These are phyloP conservation scores for Zaprionus lachaisei DNA, from an alignment of 1,140 invertebrate genomes.

Conservation along the genomic window DNA sequence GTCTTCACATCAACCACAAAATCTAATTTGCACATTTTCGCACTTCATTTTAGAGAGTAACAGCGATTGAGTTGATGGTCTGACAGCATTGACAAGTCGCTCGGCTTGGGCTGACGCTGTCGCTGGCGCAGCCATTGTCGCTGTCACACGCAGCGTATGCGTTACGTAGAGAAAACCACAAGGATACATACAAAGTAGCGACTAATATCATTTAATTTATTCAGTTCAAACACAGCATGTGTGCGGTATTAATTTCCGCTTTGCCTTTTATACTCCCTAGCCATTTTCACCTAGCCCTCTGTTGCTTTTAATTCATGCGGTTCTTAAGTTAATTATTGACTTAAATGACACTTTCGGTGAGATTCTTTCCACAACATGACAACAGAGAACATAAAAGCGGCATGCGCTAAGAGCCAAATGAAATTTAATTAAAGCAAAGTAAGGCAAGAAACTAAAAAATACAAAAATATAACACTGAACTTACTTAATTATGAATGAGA, in stretches of 20 bases:
- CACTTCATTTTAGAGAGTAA: conserved; percentile 53
- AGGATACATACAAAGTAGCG: conserved; percentile 54
- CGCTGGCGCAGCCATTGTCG: conserved; percentile 8
- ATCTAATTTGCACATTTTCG: conserved; percentile 72
- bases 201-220: conserved; percentile 72
- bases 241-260: conserved; percentile 60
- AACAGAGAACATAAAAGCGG: conserved; percentile 11
- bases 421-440: conserved; percentile 23
- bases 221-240: conserved; percentile 38
- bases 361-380: conserved; percentile 2
- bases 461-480: background rate
- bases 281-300: conserved; percentile 19
- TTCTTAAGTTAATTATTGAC: conserved; percentile 62
- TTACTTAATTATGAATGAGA: background rate
- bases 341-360: conserved; percentile 29
- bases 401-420: background rate
- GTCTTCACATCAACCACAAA: conserved; percentile 43
- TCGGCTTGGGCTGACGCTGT: conserved; percentile 7
- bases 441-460: background rate
- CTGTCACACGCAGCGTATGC: conserved; percentile 45
- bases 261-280: conserved; percentile 23
- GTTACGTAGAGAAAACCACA: conserved; percentile 41
- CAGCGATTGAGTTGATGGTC: conserved; percentile 40
- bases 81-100: conserved; percentile 54
- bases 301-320: conserved; percentile 41